Base-by-base conservation (phyloP, 2,797 vertebrate genomes). In the Hyperoplus lanceolatus region DNA sequence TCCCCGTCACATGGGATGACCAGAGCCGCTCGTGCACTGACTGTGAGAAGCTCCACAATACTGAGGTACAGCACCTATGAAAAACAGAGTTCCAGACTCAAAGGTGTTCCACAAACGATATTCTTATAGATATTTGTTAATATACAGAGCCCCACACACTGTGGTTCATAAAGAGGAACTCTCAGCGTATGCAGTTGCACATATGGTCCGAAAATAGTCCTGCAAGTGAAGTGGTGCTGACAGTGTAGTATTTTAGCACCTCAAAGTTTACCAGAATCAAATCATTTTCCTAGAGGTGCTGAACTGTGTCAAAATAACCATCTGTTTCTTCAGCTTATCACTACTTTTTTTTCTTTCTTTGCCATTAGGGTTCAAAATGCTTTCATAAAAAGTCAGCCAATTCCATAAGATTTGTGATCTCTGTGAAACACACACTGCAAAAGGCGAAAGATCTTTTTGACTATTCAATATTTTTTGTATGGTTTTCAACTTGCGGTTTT, bases 11-110 rank as follows among this genome's bases (percentile, higher is more conserved):
- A 96, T 8, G 93, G 95, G 71, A 71, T 96, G 85, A 94, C 92
- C 81, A 96, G 95, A 88, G 90, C 87, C 0, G 91, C 95, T 9
- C 96, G 98, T 3, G 96, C 97, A 13, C 91, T 98, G 61, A 98
- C 97, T 1, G 89, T 98, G 67, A 96, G 91, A 79, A 36, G 38
- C 29, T 38, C 0, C 10, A 12, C 38, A 41, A 54, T 21, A 50
- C 14, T 21, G 29, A 67, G 12, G 1, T 6, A 3, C 9, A 39
- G 16, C 3, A 21, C 36, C 8, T 42, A 0, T 18, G 15, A 55
- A 43, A 65, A 49, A 48, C 21, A 48, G 42, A 16, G 5, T 36
- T 13, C 1, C 63, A 49, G 48, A 56, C 13, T 12, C 43, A 53
- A n/a, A 55, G 4, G 21, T 54, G 18, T 67, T 39, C 39, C 41